Conservation (phyloP, 1,140 invertebrate genomes). For the Penaeus vannamei region DNA sequence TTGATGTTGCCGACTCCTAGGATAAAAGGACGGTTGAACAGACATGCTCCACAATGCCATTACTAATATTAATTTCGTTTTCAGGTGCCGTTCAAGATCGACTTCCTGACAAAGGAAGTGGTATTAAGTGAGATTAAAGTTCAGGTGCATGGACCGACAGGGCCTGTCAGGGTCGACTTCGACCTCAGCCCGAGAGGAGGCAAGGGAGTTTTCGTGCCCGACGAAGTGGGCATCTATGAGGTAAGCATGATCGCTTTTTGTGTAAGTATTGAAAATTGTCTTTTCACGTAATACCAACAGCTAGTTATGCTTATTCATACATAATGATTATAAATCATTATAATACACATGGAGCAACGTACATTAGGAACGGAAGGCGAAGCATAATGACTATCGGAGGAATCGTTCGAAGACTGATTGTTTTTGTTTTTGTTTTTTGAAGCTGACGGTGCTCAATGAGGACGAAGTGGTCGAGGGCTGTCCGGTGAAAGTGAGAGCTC, state of each 20-base stretch:
- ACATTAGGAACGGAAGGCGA: too few relatives aligned
- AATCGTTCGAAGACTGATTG: not conserved
- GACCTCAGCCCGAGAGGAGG: constrained; percentile 80
- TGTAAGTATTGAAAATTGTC: not conserved
- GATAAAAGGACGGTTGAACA: not conserved
- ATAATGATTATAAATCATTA: too few relatives aligned
- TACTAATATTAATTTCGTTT: constrained; percentile 55
- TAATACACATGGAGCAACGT: too few relatives aligned
- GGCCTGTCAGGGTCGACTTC: constrained; percentile 76
- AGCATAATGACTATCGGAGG: too few relatives aligned
- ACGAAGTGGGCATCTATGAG: constrained; percentile 94
- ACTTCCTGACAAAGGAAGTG: constrained; percentile 84
- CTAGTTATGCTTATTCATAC: too few relatives aligned
- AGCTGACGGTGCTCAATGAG: constrained; percentile 80
- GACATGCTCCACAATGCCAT: constrained; percentile 68
- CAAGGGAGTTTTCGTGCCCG: constrained; percentile 87
- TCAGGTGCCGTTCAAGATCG: constrained; percentile 86
- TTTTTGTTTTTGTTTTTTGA: constrained; percentile 51
- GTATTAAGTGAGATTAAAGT: constrained; percentile 84
- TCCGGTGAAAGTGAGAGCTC: constrained; percentile 87
- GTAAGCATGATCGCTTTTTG: constrained; percentile 71
- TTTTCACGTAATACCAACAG: not conserved
- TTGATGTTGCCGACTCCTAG: not conserved
- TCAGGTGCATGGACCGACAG: constrained; percentile 86
- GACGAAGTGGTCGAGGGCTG: constrained; percentile 79